phyloP scores from a whole-genome alignment of 1,140 invertebrate genomes.

The Saccostrea glomerata region DNA sequence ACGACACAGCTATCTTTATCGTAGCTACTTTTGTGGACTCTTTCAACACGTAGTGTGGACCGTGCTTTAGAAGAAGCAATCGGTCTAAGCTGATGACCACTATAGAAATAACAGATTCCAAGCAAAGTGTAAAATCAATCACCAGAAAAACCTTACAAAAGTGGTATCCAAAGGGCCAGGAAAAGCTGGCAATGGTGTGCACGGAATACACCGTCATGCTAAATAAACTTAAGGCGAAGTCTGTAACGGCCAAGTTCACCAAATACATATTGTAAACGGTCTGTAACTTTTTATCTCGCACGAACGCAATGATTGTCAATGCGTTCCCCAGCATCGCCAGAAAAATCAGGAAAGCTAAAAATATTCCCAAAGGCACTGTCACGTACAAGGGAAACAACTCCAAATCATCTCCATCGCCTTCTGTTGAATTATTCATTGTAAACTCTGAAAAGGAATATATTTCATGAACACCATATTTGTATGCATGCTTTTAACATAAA shows the following conservation, averaged over 20 bases:
- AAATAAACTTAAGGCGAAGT: constrained; percentile 66
- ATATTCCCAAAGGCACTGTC: constrained; percentile 31
- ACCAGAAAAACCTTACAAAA: constrained; percentile 69
- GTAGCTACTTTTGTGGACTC: constrained; percentile 53
- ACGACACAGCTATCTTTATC: constrained; percentile 57
- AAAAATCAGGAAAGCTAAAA: constrained; percentile 54
- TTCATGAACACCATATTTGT: too few species aligned
- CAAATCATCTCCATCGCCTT: background rate
- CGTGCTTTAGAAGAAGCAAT: constrained; percentile 60
- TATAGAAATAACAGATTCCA: constrained; percentile 62
- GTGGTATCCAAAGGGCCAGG: constrained; percentile 64
- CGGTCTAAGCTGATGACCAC: constrained; percentile 66
- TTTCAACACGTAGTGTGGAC: constrained; percentile 54
- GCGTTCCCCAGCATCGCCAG: constrained; percentile 66
- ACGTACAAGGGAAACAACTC: constrained; percentile 37
- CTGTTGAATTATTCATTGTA: constrained; percentile 4
- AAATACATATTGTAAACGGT: constrained; percentile 72
- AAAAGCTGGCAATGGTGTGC: constrained; percentile 52
- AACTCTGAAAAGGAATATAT: too few species aligned
- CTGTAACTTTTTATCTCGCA: constrained; percentile 65
- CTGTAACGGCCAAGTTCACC: constrained; percentile 70
- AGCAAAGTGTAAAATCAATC: constrained; percentile 66
- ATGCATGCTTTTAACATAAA: constrained; percentile 44
- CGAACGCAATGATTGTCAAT: constrained; percentile 67
- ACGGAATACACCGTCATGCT: constrained; percentile 68